Base-by-base conservation (phyloP, 1,140 invertebrate species). In the Dinoponera quadriceps region DNA sequence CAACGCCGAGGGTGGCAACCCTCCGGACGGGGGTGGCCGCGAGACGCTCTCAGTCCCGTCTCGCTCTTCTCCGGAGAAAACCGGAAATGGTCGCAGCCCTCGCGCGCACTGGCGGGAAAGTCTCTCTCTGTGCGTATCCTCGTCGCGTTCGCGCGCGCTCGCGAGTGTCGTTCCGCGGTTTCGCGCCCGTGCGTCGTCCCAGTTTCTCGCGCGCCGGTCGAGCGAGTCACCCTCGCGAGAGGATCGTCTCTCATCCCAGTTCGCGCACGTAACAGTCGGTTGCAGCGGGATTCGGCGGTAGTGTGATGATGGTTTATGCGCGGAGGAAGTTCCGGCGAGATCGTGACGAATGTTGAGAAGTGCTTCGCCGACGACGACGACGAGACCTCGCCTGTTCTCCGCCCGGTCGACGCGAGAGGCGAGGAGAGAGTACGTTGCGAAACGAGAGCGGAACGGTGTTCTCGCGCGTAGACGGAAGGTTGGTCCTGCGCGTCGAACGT, bases 21-120 rank as follows among this genome's bases (percentile, higher is more conserved):
- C 86, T 83, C 80, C 75, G 88, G 63, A 54, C 72, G 81, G 83
- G 69, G 82, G 84, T 60, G 68, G 82, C 78, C 75, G 82, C 80
- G 83, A 91, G 87, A 71, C 82, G 82, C 85, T 89, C 85, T 89
- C 91, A 92, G 92, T 92, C 81, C 87, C 86, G 89, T 91, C 85
- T 91, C 85, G 88, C 72, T 89, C 88, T 88, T 85, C 85, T 82
- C 71, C 87, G 49, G 83, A 88, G 90, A 75, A 86, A 91, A 89
- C 85, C 84, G 89, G 85, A 88, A 90, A 89, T 86, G 73, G 62
- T 29, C 62, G 44, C 44, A 27, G 18, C 54, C 80, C 57, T 78
- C 49, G 27, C 18, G 75, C 74, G 69, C 33, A 66, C 86, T 90
- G 88, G 89, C 90, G 86, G 89, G 88, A 91, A 90, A 90, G 29